A percentile compares a stretch with the other conserved stretches of the same genome.
These are phyloP conservation scores for Polydrusus cervinus DNA, from an alignment of 2,888 invertebrate genomes.

Conservation along the genomic window DNA sequence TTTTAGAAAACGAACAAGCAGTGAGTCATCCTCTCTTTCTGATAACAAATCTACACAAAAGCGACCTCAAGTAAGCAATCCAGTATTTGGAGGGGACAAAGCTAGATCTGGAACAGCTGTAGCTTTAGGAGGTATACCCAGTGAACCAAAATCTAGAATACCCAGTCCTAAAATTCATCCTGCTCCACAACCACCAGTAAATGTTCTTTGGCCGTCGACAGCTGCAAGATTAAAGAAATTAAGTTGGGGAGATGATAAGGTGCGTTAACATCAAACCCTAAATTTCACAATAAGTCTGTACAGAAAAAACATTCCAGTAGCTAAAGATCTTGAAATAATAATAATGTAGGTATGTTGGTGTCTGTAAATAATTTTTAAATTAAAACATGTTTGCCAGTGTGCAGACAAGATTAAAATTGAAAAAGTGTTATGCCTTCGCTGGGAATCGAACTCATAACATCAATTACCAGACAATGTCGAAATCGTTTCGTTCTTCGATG, in stretches of 20 bases:
- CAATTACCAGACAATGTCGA: too few species aligned
- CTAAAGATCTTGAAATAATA: too few species aligned
- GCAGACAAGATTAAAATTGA: too few species aligned
- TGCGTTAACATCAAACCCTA: neutral
- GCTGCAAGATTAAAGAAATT: conserved; percentile 85
- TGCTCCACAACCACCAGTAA: conserved; percentile 68
- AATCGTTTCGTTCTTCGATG: too few species aligned
- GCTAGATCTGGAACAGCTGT: conserved; percentile 30
- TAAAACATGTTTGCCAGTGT: too few species aligned
- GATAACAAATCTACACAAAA: conserved; percentile 47
- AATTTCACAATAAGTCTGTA: too few species aligned
- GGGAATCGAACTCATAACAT: too few species aligned
- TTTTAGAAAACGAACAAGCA: conserved; percentile 59
- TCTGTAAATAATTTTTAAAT: too few species aligned
- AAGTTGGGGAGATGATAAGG: conserved; percentile 80
- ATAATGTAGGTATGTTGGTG: too few species aligned
- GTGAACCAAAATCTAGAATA: conserved; percentile 68
- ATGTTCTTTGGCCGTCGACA: conserved; percentile 80
- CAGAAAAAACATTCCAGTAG: too few species aligned
- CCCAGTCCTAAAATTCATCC: conserved; percentile 72
- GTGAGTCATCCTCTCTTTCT: conserved; percentile 9
- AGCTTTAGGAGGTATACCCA: conserved; percentile 69
- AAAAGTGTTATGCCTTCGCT: too few species aligned
- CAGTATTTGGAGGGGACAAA: conserved; percentile 66
- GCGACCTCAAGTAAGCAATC: conserved; percentile 63